Evolutionary conservation across 2,797 vertebrate genomes (phyloP).

Genomic region (Muscicapa striata): DNA sequence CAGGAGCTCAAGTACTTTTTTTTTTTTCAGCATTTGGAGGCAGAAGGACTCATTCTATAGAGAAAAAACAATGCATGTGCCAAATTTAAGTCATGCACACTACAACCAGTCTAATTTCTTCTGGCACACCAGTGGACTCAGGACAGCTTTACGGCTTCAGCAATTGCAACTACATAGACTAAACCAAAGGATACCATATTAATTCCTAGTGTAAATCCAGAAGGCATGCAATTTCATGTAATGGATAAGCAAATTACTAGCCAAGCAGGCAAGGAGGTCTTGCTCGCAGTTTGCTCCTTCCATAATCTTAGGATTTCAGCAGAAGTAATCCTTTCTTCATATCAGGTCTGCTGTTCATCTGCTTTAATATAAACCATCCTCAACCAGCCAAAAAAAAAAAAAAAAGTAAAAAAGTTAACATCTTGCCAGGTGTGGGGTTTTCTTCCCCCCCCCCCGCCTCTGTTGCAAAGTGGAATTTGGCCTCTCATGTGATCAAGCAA

Average conservation of each 20-base stretch:
- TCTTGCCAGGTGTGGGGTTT: not conserved
- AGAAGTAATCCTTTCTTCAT: not conserved
- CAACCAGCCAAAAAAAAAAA: not conserved
- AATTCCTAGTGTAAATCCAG: not conserved
- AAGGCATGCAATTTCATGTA: not conserved
- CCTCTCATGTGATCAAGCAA: conserved; percentile 11
- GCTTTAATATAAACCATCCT: not conserved
- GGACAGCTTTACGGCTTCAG: not conserved
- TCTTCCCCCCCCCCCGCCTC: accelerated
- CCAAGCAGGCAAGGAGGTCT: not conserved
- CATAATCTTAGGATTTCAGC: not conserved
- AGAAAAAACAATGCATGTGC: not conserved
- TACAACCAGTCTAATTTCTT: not conserved
- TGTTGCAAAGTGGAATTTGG: conserved; percentile 22
- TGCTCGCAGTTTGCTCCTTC: not conserved
- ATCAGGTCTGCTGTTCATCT: not conserved
- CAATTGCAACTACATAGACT: not conserved
- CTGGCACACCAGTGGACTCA: not conserved
- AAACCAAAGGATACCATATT: not conserved
- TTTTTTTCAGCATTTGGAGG: not conserved
- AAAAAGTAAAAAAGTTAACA: not conserved
- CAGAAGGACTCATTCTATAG: not conserved
- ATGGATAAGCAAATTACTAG: not conserved
- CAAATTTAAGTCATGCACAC: not conserved
- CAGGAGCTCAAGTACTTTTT: not conserved